A percentile compares a stretch with the other conserved stretches of the same genome.
Evolutionary conservation across 2,888 invertebrate genomes (phyloP).

Genomic region (Myathropa florea): DNA sequence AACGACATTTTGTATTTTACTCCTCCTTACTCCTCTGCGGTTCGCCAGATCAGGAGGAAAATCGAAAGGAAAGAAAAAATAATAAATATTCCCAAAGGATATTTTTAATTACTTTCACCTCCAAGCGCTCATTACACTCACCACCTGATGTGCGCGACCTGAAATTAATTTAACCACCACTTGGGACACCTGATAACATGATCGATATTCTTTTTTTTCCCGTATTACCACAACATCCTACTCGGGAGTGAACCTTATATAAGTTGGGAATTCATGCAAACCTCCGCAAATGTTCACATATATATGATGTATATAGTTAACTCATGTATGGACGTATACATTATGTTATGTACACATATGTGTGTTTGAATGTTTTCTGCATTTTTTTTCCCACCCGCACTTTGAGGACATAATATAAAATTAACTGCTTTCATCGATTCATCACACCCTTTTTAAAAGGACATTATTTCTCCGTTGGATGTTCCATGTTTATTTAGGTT

Average conservation of each 20-base stretch:
- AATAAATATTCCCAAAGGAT: neutral
- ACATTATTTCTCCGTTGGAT: constrained; percentile 52
- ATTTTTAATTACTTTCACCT: constrained; percentile 62
- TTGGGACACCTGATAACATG: constrained; percentile 59
- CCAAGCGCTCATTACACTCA: constrained; percentile 55
- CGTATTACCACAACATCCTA: neutral
- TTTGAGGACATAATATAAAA: constrained; percentile 32
- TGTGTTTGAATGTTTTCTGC: neutral
- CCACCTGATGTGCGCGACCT: constrained; percentile 56
- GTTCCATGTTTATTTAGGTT: constrained; percentile 30
- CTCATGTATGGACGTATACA: neutral
- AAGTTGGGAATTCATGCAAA: constrained; percentile 20
- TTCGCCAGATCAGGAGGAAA: constrained; percentile 12
- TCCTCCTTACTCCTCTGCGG: neutral
- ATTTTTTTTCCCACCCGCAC: neutral
- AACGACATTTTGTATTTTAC: constrained; percentile 12
- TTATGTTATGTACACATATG: neutral
- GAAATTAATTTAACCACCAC: constrained; percentile 63
- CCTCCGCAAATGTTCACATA: neutral
- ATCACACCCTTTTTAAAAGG: constrained; percentile 49
- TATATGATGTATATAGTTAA: neutral
- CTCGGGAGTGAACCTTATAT: constrained; percentile 7
- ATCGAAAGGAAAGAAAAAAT: constrained; percentile 10
- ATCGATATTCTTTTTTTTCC: constrained; percentile 50
- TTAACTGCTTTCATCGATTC: constrained; percentile 51